Evolutionary conservation across 2,888 invertebrate genomes (phyloP), one percentile per base, ranked within the genome.

Genomic region (Agrochola lychnidis): DNA sequence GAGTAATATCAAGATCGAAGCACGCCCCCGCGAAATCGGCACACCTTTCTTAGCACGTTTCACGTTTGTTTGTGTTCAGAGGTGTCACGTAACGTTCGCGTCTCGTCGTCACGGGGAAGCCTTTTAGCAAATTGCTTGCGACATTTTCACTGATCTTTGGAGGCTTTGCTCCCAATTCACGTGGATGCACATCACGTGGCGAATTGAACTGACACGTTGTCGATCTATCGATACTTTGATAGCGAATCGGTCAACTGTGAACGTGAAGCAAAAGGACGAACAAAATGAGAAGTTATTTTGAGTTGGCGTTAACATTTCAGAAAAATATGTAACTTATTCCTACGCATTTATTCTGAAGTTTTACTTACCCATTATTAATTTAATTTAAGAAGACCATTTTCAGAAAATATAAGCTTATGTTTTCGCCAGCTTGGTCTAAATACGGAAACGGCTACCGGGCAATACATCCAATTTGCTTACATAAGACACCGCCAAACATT

Each of bases 81-180:
- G 87, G 91, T 92, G 92, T 93, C 94, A 90, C 90, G 90, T 92
- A 89, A 86, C 89, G 83, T 91, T 90, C 89, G 85, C 79, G 86
- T 87, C 82, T 80, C 84, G 89, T 88, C 82, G 85, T 91, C 90
- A 90, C 88, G 86, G 83, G 63, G 91, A 94, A 93, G 90, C 93
- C 93, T 94, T 95, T 94, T 94, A 94, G 91, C 90, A 94, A 93
- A 95, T 94, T 94, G 93, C 87, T 85, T 90, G 86, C 87, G 93
- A 93, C 93, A 86, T 90, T 91, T 91, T 90, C 90, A 88, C 89
- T 84, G 85, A 83, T 87, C 79, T 45, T 45, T 82, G 73, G 56
- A 73, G 74, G 82, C 78, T 85, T 68, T 64, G 83, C 73, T 78
- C 79, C 72, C 53, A 42, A 81, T 84, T 70, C 84, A 86, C 85